A percentile compares a stretch with the other conserved stretches of the same genome.
These are phyloP conservation scores for Anguilla marmorata DNA, from an alignment of 2,797 vertebrate genomes.

Conservation along the genomic window DNA sequence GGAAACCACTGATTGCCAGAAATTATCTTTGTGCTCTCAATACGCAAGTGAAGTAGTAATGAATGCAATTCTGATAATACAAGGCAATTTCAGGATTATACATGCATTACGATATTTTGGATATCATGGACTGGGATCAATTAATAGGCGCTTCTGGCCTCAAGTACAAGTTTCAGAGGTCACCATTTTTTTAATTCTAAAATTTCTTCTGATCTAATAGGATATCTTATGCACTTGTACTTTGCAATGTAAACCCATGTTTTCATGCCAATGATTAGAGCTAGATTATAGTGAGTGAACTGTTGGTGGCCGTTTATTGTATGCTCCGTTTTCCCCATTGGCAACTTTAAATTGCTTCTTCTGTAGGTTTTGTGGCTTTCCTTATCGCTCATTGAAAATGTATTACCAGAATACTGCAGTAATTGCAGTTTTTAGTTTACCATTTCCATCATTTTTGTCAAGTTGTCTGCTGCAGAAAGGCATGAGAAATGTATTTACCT, in stretches of 20 bases:
- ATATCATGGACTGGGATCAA: neutral
- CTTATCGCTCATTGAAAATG: neutral
- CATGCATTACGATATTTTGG: neutral
- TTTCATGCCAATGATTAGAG: neutral
- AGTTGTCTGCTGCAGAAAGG: slow-evolving; percentile 25
- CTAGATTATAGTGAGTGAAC: neutral
- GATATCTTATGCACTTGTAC: neutral
- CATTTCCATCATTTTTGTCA: slow-evolving; percentile 21
- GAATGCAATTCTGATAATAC: neutral
- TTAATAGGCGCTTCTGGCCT: neutral
- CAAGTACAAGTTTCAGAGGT: neutral
- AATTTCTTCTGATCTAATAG: neutral
- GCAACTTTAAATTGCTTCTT: slow-evolving; percentile 16
- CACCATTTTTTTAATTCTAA: neutral
- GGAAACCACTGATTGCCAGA: neutral
- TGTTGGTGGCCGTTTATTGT: neutral
- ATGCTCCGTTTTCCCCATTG: neutral
- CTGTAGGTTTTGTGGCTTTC: neutral
- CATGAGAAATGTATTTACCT: slow-evolving; percentile 28
- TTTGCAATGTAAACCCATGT: neutral
- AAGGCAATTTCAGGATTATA: neutral
- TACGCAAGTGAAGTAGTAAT: neutral
- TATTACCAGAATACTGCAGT: slow-evolving; percentile 17
- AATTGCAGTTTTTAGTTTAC: slow-evolving; percentile 4
- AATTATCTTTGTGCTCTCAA: neutral